A percentile compares a stretch with the other conserved stretches of the same genome.
phyloP scores from a whole-genome alignment of 2,113 vertebrate species.

The Danio rerio region GRCz12tu NC_133176.1:39961501-39962000 shows the following conservation, averaged over 20 bases:
- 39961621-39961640: constrained; percentile 12
- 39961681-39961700: neutral
- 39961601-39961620: constrained; percentile 12
- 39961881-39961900: too few relatives aligned
- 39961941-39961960: too few relatives aligned
- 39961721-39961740: neutral
- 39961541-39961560: constrained; percentile 18
- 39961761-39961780: too few relatives aligned
- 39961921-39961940: too few relatives aligned
- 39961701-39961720: neutral
- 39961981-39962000: too few relatives aligned
- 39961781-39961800: too few relatives aligned
- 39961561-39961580: constrained; percentile 27
- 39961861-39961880: too few relatives aligned
- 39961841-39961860: too few relatives aligned
- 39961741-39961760: neutral
- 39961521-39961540: constrained; percentile 21
- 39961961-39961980: too few relatives aligned
- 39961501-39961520: constrained; percentile 37
- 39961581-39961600: constrained; percentile 25
- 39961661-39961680: neutral
- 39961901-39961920: too few relatives aligned
- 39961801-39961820: too few relatives aligned
- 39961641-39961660: neutral
- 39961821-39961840: too few relatives aligned